Conservation (phyloP, 2,888 invertebrate genomes). For the Didymodactylos carnosus region DNA sequence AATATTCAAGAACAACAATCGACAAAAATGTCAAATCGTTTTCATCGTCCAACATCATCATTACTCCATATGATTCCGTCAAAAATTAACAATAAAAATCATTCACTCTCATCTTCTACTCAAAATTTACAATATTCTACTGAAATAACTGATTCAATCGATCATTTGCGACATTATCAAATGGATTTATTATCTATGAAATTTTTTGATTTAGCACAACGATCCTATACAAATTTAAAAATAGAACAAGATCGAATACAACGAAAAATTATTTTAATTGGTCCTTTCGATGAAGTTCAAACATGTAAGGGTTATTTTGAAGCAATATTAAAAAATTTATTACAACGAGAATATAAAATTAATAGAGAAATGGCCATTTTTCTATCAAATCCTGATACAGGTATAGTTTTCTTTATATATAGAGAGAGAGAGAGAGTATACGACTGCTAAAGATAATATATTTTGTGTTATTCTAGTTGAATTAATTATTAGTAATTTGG, state of each 20-base stretch:
- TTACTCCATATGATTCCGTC: background rate
- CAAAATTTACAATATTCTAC: too few relatives aligned
- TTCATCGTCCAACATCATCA: background rate
- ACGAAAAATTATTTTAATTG: background rate
- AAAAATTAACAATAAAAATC: background rate
- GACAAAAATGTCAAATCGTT: too few relatives aligned
- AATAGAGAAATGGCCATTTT: background rate
- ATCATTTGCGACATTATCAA: background rate
- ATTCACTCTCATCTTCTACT: too few relatives aligned
- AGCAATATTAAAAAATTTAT: background rate
- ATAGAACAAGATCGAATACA: background rate
- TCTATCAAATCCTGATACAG: background rate
- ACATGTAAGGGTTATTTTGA: background rate
- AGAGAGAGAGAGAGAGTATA: background rate
- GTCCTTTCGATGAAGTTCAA: background rate
- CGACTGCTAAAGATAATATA: background rate
- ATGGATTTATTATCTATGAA: background rate
- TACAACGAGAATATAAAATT: background rate
- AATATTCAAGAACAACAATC: background rate
- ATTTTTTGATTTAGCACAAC: background rate
- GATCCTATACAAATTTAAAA: background rate
- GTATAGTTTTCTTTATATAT: too few relatives aligned
- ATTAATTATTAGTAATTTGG: background rate
- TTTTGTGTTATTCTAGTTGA: background rate
- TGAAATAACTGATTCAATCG: background rate